Percentiles rank a stretch among this genome's conserved stretches.
These are phyloP conservation scores for Drosophila testacea DNA, from an alignment of 2,888 invertebrate species.

Conservation along the genomic window DNA sequence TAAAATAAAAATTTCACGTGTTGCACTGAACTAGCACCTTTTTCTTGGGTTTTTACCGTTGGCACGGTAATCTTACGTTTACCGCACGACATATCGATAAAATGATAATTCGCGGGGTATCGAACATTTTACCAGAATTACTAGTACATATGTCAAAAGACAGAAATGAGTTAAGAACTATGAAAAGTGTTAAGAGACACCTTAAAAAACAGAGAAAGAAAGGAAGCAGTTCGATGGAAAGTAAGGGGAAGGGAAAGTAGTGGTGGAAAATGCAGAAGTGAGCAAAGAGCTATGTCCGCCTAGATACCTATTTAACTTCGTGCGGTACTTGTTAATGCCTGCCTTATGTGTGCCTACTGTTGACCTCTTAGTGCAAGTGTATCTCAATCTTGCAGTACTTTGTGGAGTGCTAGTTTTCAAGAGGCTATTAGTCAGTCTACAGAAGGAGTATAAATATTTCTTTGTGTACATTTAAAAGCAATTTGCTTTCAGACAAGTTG, in stretches of 20 bases:
- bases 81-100: too few relatives aligned
- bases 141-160: not conserved
- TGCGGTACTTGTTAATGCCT: slow-evolving; percentile 3
- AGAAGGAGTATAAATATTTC: slow-evolving; percentile 60
- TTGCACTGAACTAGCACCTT: too few relatives aligned
- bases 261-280: slow-evolving; percentile 2
- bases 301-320: slow-evolving; percentile 10
- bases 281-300: slow-evolving; percentile 1
- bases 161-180: not conserved
- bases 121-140: too few relatives aligned
- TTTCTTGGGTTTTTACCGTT: too few relatives aligned
- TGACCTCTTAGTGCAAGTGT: slow-evolving; percentile 25
- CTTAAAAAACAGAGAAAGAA: not conserved
- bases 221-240: not conserved
- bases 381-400: slow-evolving; percentile 29
- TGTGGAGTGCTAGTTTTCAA: slow-evolving; percentile 59
- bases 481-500: slow-evolving; percentile 49
- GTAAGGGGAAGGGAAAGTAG: not conserved
- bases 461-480: slow-evolving; percentile 74
- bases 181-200: not conserved
- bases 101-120: too few relatives aligned
- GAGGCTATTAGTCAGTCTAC: slow-evolving; percentile 65
- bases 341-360: slow-evolving; percentile 11
- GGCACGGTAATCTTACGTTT: too few relatives aligned
- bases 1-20: too few relatives aligned